These are phyloP conservation scores for Masticophis lateralis DNA, from an alignment of 2,797 vertebrate species.

Conservation along the genomic window DNA sequence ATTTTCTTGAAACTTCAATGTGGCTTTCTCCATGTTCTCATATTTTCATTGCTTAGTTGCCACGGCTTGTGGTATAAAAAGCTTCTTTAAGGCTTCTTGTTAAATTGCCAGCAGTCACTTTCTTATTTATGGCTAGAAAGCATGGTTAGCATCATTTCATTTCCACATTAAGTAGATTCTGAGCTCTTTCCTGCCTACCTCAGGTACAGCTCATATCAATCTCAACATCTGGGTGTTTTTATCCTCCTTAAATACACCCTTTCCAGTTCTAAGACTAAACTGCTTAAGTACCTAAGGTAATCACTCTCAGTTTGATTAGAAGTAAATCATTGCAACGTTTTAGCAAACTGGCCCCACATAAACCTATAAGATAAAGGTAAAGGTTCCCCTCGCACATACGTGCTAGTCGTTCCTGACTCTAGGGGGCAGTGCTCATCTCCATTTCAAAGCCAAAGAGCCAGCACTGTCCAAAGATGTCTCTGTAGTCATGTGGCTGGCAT, in stretches of 20 bases:
- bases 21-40: neutral
- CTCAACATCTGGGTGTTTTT: neutral
- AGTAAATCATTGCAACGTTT: slow-evolving; percentile 19
- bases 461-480: no score
- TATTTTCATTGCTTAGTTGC: neutral
- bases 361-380: neutral
- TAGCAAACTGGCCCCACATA: neutral
- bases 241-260: neutral
- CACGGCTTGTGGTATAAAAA: neutral
- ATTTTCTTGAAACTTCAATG: neutral
- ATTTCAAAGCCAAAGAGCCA: no score
- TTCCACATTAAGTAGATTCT: neutral
- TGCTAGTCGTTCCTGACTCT: no score
- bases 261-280: neutral
- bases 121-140: neutral
- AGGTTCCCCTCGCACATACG: no score
- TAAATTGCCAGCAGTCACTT: neutral
- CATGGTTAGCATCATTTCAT: neutral
- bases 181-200: neutral
- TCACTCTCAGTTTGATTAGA: neutral
- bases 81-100: neutral
- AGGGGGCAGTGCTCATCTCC: no score
- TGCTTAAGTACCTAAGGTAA: neutral
- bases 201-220: neutral
- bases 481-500: no score